These are phyloP conservation scores for Xestia ashworthii DNA, from an alignment of 2,888 invertebrate genomes.

Conservation along the genomic window DNA sequence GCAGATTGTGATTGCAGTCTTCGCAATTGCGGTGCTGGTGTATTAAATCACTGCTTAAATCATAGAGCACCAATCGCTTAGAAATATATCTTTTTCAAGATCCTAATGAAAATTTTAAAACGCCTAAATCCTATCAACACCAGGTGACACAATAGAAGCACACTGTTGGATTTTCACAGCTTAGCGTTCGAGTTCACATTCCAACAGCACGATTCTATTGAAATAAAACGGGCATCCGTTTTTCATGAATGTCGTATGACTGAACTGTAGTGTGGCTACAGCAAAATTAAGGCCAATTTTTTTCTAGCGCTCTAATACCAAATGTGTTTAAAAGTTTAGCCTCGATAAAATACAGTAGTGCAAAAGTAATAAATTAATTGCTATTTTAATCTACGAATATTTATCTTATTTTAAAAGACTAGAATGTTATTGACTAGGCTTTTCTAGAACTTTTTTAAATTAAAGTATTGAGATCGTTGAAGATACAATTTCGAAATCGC, in stretches of 20 bases:
- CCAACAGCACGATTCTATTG: neutral
- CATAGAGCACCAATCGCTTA: slow-evolving; percentile 10
- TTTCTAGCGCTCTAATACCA: slow-evolving; percentile 9
- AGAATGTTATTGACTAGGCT: slow-evolving; percentile 49
- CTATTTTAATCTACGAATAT: slow-evolving; percentile 12
- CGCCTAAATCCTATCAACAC: neutral
- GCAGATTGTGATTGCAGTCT: neutral
- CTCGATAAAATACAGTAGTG: slow-evolving; percentile 18
- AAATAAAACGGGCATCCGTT: neutral
- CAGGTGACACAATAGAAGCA: neutral
- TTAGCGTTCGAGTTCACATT: neutral
- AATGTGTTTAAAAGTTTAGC: neutral
- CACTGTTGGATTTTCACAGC: neutral
- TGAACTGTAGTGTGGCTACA: neutral
- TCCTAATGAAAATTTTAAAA: neutral
- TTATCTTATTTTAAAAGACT: slow-evolving; percentile 39
- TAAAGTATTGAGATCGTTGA: slow-evolving; percentile 36
- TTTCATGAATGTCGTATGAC: neutral
- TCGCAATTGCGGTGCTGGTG: neutral
- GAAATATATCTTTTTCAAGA: neutral
- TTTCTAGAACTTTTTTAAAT: slow-evolving; percentile 28
- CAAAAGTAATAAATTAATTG: slow-evolving; percentile 37
- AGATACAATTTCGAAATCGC: slow-evolving; percentile 5
- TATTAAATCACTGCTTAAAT: neutral
- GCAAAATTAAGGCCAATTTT: neutral